phyloP scores from a whole-genome alignment of 2,113 vertebrate species.

The Aegithalos caudatus region DNA sequence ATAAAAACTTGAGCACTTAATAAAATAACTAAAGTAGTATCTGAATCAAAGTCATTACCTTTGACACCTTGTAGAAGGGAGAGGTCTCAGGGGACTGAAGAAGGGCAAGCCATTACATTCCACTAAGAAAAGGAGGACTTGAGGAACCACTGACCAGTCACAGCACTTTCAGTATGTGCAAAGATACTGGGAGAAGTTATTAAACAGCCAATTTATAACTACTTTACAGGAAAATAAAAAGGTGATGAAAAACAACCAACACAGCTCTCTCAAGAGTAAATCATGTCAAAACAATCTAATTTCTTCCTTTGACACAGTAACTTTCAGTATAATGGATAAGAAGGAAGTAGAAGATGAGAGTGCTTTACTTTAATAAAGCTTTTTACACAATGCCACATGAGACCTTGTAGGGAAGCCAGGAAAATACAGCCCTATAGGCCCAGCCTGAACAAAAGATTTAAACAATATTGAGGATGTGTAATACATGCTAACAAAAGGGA shows the following conservation, averaged over 20 bases:
- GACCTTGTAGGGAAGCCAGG: background rate
- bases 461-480: background rate
- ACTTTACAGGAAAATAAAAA: constrained; percentile 17
- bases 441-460: background rate
- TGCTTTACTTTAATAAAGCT: background rate
- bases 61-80: background rate
- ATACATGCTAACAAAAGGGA: background rate
- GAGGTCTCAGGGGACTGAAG: background rate
- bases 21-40: background rate
- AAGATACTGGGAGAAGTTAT: background rate
- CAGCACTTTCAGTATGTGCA: background rate
- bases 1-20: background rate
- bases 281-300: constrained; percentile 15
- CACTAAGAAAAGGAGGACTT: background rate
- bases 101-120: background rate
- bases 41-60: background rate
- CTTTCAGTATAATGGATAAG: background rate
- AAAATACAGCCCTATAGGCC: background rate
- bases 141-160: background rate
- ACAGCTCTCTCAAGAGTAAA: constrained; percentile 5
- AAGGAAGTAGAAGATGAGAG: constrained; percentile 5
- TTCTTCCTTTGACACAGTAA: background rate
- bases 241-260: background rate
- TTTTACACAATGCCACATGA: background rate
- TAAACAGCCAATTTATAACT: background rate